phyloP scores from a whole-genome alignment of 2,113 vertebrate species.

The Octodon degus region DNA sequence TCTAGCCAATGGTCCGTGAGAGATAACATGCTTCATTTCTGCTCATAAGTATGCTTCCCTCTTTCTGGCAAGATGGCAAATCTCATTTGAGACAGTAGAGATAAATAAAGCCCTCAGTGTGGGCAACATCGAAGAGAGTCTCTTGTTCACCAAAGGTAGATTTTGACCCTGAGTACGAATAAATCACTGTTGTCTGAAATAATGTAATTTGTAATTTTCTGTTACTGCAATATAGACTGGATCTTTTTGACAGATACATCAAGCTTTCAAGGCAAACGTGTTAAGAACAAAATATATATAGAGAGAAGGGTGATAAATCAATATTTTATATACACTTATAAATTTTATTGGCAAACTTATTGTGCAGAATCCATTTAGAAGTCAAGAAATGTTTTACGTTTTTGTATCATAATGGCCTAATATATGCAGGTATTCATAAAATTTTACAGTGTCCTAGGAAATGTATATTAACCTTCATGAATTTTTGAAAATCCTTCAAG shows the following conservation, averaged over 20 bases:
- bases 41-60: not conserved
- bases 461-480: not conserved
- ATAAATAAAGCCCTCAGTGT: not conserved
- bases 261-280: not conserved
- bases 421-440: not conserved
- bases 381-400: not conserved
- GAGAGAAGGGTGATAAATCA: not conserved
- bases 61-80: not conserved
- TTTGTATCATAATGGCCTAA: not conserved
- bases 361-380: not conserved
- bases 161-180: not conserved
- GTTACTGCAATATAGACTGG: not conserved
- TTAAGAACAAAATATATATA: not conserved
- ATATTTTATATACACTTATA: not conserved
- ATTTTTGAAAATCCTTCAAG: not conserved
- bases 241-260: not conserved
- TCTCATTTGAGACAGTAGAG: not conserved
- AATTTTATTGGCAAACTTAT: not conserved
- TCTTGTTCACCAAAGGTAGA: not conserved
- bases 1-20: not conserved
- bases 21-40: not conserved
- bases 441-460: slow-evolving; percentile 11
- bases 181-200: not conserved
- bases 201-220: not conserved
- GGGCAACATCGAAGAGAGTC: not conserved